Percentiles rank a stretch among this genome's conserved stretches.
phyloP scores from a whole-genome alignment of 2,888 invertebrate species.

The Reticulitermes lucifugus region DNA sequence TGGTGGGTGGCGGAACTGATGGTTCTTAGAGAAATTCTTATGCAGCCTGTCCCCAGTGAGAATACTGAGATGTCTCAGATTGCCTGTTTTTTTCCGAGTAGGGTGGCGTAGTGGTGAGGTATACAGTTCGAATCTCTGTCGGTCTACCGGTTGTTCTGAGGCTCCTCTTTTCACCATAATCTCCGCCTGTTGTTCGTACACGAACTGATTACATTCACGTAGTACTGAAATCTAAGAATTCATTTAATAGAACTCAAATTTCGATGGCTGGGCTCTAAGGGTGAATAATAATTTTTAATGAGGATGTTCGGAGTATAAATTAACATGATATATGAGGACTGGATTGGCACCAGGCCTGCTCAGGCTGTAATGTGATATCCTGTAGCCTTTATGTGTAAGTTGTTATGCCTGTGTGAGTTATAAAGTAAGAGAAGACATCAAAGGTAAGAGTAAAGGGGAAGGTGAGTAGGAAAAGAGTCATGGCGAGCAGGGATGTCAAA shows the following conservation, averaged over 20 bases:
- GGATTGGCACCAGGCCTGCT: background rate
- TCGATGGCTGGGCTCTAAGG: background rate
- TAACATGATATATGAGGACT: constrained; percentile 21
- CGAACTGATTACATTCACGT: background rate
- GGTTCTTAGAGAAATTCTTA: too few species aligned
- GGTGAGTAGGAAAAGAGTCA: constrained; percentile 33
- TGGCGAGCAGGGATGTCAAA: constrained; percentile 22
- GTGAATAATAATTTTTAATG: background rate
- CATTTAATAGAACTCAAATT: background rate
- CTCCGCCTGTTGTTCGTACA: too few species aligned
- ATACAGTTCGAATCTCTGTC: too few species aligned
- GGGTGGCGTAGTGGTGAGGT: too few species aligned
- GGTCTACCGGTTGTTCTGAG: too few species aligned
- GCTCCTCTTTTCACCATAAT: too few species aligned
- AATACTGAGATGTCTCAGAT: too few species aligned
- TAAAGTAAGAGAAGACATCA: constrained; percentile 25
- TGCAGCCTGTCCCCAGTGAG: too few species aligned
- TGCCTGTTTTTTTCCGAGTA: too few species aligned
- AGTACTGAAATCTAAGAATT: background rate
- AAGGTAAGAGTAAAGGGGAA: background rate
- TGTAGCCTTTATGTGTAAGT: constrained; percentile 3
- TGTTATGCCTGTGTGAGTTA: constrained; percentile 16
- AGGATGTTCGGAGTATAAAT: constrained; percentile 29
- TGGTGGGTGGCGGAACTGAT: too few species aligned
- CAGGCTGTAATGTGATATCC: background rate